These are phyloP conservation scores for Myiagra hebetior DNA, from an alignment of 2,113 vertebrate genomes.

Conservation along the genomic window DNA sequence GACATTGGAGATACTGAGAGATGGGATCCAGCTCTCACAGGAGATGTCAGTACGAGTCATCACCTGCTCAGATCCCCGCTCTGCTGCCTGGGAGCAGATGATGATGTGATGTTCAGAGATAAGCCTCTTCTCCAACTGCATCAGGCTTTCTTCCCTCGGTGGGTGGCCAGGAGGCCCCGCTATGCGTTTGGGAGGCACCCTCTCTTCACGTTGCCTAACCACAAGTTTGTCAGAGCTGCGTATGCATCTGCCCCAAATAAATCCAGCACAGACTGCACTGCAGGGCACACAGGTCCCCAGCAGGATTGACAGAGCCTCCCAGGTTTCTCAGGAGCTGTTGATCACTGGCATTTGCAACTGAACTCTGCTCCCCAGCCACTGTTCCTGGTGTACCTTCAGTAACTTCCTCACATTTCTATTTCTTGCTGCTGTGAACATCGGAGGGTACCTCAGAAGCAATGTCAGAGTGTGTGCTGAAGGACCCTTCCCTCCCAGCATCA, in stretches of 20 bases:
- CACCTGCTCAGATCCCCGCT: background rate
- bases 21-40: background rate
- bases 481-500: background rate
- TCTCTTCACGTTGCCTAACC: background rate
- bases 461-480: background rate
- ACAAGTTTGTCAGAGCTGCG: background rate
- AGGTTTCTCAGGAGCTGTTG: background rate
- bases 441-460: background rate
- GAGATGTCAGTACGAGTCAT: background rate
- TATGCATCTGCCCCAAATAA: background rate
- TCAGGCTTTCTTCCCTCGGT: background rate
- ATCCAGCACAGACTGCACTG: background rate
- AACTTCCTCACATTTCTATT: background rate
- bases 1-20: background rate
- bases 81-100: constrained; percentile 11
- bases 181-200: background rate
- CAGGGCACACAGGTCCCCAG: background rate
- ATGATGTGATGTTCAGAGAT: background rate
- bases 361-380: background rate
- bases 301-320: background rate
- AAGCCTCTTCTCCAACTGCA: background rate
- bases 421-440: rapidly evolving
- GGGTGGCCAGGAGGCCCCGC: background rate
- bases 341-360: background rate
- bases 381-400: background rate